A percentile compares a stretch with the other conserved stretches of the same genome.
phyloP scores from a whole-genome alignment of 2,888 invertebrate genomes.

The Tenthredo scrophulariae region DNA sequence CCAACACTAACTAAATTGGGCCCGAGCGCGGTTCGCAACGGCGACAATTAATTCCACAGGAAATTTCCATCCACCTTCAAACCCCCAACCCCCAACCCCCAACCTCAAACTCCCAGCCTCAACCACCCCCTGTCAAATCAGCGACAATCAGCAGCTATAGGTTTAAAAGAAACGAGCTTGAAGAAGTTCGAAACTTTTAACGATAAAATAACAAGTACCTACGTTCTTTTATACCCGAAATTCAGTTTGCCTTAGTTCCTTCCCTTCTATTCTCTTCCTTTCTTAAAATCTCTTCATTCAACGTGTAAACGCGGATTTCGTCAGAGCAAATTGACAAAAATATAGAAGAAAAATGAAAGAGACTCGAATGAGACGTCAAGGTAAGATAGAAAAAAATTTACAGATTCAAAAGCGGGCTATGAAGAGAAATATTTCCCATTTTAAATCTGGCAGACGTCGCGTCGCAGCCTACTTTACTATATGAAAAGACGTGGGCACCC shows the following conservation, averaged over 20 bases:
- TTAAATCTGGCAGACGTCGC: neutral
- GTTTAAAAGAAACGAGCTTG: neutral
- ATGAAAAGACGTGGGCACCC: neutral
- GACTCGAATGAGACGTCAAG: neutral
- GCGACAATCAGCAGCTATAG: conserved; percentile 21
- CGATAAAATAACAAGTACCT: neutral
- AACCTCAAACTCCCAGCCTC: neutral
- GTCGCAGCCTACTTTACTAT: no score
- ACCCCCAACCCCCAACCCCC: no score
- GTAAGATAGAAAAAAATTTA: neutral
- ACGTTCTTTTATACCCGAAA: neutral
- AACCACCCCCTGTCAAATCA: neutral
- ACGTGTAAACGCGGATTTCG: neutral
- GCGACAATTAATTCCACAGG: conserved; percentile 36
- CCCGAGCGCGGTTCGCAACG: neutral
- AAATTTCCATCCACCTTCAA: conserved; percentile 9
- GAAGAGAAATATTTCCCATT: neutral
- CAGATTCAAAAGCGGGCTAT: neutral
- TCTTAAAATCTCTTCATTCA: neutral
- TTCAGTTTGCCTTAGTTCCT: neutral
- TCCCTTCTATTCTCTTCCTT: neutral
- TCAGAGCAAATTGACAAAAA: neutral
- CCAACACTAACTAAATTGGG: conserved; percentile 41
- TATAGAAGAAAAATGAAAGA: neutral
- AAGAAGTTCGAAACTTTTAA: neutral